Evolutionary conservation across 1,140 invertebrate species (phyloP).

Genomic region (Nephila pilipes): DNA sequence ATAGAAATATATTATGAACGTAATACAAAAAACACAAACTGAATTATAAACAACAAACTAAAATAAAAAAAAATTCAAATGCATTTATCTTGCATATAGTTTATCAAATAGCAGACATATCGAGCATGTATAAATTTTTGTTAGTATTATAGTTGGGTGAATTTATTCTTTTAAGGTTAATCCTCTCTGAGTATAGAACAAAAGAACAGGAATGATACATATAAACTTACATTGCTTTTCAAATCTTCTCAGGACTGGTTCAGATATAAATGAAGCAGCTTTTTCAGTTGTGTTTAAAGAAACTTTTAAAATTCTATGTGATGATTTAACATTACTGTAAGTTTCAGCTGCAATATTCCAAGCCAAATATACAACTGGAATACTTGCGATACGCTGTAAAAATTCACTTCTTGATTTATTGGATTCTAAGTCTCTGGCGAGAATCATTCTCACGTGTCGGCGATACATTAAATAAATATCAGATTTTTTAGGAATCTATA

Average conservation of each 20-base stretch:
- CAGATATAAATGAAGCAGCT: constrained; percentile 60
- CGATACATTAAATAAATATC: constrained; percentile 73
- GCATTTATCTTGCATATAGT: no score
- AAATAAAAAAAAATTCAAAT: no score
- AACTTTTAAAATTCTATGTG: constrained; percentile 45
- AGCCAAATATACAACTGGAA: constrained; percentile 71
- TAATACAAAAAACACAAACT: no score
- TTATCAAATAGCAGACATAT: no score
- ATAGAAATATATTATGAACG: no score
- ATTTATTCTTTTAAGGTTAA: no score
- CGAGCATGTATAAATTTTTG: no score
- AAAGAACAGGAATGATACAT: background rate
- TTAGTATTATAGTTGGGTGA: no score
- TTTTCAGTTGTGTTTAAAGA: constrained; percentile 68
- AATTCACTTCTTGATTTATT: constrained; percentile 69
- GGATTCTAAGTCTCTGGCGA: constrained; percentile 42
- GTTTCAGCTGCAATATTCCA: constrained; percentile 72
- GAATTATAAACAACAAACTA: no score
- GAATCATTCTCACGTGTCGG: constrained; percentile 60
- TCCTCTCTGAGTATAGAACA: no score
- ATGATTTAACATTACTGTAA: constrained; percentile 59
- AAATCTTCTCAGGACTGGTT: constrained; percentile 56
- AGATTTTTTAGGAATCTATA: no score
- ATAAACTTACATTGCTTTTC: constrained; percentile 60
- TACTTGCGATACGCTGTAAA: constrained; percentile 51